Conservation (phyloP, 2,797 vertebrate species). For the Sphenodon punctatus region DNA sequence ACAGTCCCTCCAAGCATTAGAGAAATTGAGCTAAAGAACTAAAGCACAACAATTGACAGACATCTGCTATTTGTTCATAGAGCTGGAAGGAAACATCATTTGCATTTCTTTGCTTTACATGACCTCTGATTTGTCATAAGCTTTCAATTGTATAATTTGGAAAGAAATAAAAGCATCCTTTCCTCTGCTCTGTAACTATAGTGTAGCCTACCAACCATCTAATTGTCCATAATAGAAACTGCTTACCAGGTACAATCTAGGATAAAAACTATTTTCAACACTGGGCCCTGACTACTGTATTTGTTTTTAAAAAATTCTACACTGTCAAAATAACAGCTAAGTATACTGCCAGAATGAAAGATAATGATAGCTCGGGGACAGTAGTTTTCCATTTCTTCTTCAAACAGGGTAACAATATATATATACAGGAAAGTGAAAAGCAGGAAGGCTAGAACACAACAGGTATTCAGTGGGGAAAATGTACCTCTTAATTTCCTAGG, state of each 20-base stretch:
- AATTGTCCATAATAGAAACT: background rate
- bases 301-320: background rate
- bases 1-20: slow-evolving; percentile 4
- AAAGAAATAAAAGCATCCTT: slow-evolving; percentile 1
- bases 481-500: too few relatives aligned
- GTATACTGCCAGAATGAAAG: background rate
- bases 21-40: slow-evolving; percentile 3
- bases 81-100: background rate
- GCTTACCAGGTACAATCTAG: background rate
- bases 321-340: background rate
- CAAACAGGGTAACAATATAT: background rate
- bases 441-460: background rate
- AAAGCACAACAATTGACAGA: background rate
- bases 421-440: background rate
- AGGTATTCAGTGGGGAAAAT: too few relatives aligned
- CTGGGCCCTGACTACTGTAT: background rate
- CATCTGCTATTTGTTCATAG: background rate
- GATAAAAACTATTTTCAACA: slow-evolving; percentile 1
- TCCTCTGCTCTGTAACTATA: background rate
- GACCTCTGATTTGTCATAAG: background rate
- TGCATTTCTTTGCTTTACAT: background rate
- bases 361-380: background rate
- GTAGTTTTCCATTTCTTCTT: background rate
- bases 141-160: background rate
- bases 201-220: background rate